phyloP scores from a whole-genome alignment of 2,888 invertebrate genomes.

The Rotaria sp. region DNA sequence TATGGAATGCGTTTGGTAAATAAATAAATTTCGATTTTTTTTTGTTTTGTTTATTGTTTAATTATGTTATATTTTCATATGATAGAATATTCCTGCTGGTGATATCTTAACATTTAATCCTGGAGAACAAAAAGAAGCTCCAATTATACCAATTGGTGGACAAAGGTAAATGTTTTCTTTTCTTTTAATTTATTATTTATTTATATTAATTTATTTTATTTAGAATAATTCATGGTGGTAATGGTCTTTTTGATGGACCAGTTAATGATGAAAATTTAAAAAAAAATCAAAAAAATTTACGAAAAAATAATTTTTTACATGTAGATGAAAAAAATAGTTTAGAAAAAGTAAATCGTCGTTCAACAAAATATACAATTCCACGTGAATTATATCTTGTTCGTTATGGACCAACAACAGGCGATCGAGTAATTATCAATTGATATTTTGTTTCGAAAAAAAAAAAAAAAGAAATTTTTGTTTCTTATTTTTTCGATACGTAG shows the following conservation, averaged over 20 bases:
- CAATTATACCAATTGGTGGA: constrained; percentile 50
- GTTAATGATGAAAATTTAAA: constrained; percentile 43
- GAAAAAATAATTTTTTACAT: constrained; percentile 45
- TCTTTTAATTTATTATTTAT: neutral
- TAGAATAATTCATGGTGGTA: constrained; percentile 50
- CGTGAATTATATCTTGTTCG: constrained; percentile 46
- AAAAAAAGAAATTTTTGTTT: neutral
- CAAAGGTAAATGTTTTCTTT: constrained; percentile 44
- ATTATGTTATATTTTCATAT: constrained; percentile 32
- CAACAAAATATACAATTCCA: constrained; percentile 42
- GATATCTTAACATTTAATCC: constrained; percentile 52
- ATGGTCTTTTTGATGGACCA: constrained; percentile 48
- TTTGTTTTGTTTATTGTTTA: neutral
- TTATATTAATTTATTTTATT: neutral
- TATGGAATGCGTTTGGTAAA: constrained; percentile 52
- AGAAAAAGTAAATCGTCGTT: neutral
- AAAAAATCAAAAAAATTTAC: constrained; percentile 44
- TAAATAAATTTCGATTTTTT: neutral
- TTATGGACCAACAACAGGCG: constrained; percentile 51
- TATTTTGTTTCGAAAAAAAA: too few relatives aligned
- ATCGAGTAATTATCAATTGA: constrained; percentile 45
- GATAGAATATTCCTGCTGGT: constrained; percentile 51
- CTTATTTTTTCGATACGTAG: neutral
- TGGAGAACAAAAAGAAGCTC: constrained; percentile 48
- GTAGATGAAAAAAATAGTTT: constrained; percentile 40